These are phyloP conservation scores for Liparis tanakae DNA, from an alignment of 2,797 vertebrate genomes.

Conservation along the genomic window DNA sequence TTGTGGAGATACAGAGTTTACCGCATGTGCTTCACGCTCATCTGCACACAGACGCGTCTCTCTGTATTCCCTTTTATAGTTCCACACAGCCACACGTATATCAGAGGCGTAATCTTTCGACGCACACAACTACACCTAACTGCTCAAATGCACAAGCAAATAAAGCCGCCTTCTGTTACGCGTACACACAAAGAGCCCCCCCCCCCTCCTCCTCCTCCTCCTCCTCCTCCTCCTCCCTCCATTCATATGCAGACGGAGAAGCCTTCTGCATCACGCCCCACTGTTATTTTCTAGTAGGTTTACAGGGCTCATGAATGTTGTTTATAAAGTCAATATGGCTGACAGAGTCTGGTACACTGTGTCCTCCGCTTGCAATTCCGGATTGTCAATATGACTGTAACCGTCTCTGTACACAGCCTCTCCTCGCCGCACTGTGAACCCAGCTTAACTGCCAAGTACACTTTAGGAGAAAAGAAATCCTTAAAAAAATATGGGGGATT, in stretches of 20 bases:
- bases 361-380: conserved; percentile 57
- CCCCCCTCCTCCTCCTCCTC: no score
- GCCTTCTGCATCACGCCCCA: conserved; percentile 39
- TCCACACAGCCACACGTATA: conserved; percentile 22
- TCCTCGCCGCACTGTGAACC: conserved; percentile 38
- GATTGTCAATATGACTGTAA: conserved; percentile 67
- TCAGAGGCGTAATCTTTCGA: conserved; percentile 48
- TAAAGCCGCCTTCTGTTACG: conserved; percentile 56
- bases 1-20: conserved; percentile 20
- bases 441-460: conserved; percentile 37
- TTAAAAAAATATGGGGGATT: background rate
- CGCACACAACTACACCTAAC: conserved; percentile 52
- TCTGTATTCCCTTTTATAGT: conserved; percentile 47
- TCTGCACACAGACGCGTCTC: conserved; percentile 8
- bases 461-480: background rate
- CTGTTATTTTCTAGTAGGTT: conserved; percentile 69
- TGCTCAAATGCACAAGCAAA: conserved; percentile 42
- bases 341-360: conserved; percentile 64
- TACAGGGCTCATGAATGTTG: conserved; percentile 68
- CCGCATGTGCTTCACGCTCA: conserved; percentile 32
- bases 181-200: conserved; percentile 21
- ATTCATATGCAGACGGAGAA: conserved; percentile 53
- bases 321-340: conserved; percentile 71
- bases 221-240: no score
- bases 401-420: conserved; percentile 58